These are phyloP conservation scores for Macroramphosus scolopax DNA, from an alignment of 2,797 vertebrate genomes.

Conservation along the genomic window DNA sequence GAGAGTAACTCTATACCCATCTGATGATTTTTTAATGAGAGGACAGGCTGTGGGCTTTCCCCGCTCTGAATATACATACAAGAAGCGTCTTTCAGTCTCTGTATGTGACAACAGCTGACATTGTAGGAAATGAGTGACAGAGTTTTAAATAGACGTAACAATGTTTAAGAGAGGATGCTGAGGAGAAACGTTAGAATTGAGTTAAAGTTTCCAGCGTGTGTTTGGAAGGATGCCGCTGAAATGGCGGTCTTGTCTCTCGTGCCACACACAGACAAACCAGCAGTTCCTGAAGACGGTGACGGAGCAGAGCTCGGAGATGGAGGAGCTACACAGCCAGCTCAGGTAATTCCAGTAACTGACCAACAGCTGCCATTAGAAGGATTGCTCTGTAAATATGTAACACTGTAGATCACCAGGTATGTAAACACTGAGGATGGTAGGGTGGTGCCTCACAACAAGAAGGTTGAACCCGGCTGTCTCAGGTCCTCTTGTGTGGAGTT, in stretches of 20 bases:
- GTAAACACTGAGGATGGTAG: too few species aligned
- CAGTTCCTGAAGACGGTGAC: slow-evolving; percentile 86
- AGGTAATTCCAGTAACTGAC: slow-evolving; percentile 78
- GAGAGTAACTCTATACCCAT: slow-evolving; percentile 66
- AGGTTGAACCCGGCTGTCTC: too few species aligned
- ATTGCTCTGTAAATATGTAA: neutral
- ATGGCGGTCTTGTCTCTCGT: slow-evolving; percentile 64
- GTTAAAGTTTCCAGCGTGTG: slow-evolving; percentile 6
- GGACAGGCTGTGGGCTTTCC: slow-evolving; percentile 40
- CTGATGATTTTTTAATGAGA: slow-evolving; percentile 74
- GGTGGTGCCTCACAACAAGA: too few species aligned
- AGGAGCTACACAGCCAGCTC: slow-evolving; percentile 83
- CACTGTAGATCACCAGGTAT: neutral
- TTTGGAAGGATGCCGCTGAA: slow-evolving; percentile 61
- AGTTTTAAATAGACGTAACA: too few species aligned
- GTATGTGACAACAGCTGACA: slow-evolving; percentile 19
- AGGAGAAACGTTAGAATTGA: too few species aligned
- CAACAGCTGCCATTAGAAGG: slow-evolving; percentile 7
- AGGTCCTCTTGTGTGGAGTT: too few species aligned
- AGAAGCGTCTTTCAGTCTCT: slow-evolving; percentile 24
- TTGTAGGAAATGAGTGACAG: too few species aligned
- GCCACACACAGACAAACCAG: slow-evolving; percentile 85
- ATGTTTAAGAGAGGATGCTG: too few species aligned
- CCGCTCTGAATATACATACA: slow-evolving; percentile 37
- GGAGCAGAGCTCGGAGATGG: slow-evolving; percentile 85